Percentiles rank a stretch among this genome's conserved stretches.
Evolutionary conservation across 1,140 invertebrate species (phyloP).

Genomic region (Scaptomyza pallida): DNA sequence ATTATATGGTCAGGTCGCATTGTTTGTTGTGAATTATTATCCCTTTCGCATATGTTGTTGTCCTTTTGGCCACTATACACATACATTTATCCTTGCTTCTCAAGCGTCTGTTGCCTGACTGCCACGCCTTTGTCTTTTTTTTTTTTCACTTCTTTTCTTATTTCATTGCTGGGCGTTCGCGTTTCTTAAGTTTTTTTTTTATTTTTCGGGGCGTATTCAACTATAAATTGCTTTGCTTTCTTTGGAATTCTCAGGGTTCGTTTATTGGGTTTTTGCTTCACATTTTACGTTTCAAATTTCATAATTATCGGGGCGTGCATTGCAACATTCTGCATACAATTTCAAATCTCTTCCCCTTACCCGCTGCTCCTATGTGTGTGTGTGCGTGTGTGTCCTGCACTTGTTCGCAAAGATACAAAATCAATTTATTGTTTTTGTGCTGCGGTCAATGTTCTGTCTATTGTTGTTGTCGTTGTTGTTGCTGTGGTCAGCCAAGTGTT

Average conservation of each 20-base stretch:
- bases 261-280: slow-evolving; percentile 33
- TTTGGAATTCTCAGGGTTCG: slow-evolving; percentile 40
- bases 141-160: slow-evolving; percentile 2
- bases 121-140: slow-evolving; percentile 26
- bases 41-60: slow-evolving; percentile 52
- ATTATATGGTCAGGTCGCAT: slow-evolving; percentile 28
- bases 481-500: slow-evolving; percentile 52
- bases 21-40: slow-evolving; percentile 42
- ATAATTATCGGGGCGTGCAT: slow-evolving; percentile 51
- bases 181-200: slow-evolving; percentile 35
- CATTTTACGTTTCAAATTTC: slow-evolving; percentile 46
- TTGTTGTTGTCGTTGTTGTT: slow-evolving; percentile 19
- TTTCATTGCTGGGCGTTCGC: slow-evolving; percentile 28
- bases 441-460: slow-evolving; percentile 37
- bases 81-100: slow-evolving; percentile 5
- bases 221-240: slow-evolving; percentile 51
- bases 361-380: not conserved
- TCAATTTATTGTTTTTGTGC: slow-evolving; percentile 52
- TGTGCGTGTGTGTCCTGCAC: slow-evolving; percentile 12
- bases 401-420: slow-evolving; percentile 47
- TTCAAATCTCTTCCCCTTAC: not conserved
- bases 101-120: slow-evolving; percentile 23
- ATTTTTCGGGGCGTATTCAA: slow-evolving; percentile 32
- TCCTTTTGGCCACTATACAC: slow-evolving; percentile 13
- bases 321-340: slow-evolving; percentile 41